A percentile compares a stretch with the other conserved stretches of the same genome.
These are phyloP conservation scores for Carassius carassius DNA, from an alignment of 2,113 vertebrate genomes.

Conservation along the genomic window DNA sequence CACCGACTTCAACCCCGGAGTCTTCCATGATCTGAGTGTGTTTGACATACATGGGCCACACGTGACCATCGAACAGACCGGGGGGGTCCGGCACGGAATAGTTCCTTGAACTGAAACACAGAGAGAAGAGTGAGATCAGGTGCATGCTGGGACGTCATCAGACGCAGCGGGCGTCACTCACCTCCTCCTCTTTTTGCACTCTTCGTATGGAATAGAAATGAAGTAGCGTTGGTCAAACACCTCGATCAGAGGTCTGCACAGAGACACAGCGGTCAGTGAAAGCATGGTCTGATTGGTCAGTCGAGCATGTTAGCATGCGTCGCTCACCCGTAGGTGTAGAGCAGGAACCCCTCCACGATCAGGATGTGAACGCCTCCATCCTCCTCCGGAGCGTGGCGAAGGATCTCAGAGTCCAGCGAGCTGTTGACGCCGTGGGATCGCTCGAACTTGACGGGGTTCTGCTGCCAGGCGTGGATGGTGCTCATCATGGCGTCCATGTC, in stretches of 20 bases:
- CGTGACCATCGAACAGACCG: conserved; percentile 90
- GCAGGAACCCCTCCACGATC: conserved; percentile 92
- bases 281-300: too few species aligned
- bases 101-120: conserved; percentile 79
- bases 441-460: conserved; percentile 90
- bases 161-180: conserved; percentile 60
- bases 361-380: conserved; percentile 84
- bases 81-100: conserved; percentile 90
- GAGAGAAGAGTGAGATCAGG: too few species aligned
- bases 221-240: conserved; percentile 88
- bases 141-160: background rate
- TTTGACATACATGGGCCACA: conserved; percentile 95
- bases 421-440: conserved; percentile 89
- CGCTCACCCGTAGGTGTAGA: conserved; percentile 88
- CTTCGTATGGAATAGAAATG: conserved; percentile 92
- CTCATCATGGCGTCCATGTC: conserved; percentile 97
- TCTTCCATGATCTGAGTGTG: conserved; percentile 89
- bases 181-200: conserved; percentile 93
- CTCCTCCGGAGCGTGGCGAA: conserved; percentile 61
- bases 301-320: too few species aligned
- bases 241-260: conserved; percentile 86
- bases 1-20: conserved; percentile 84
- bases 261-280: too few species aligned
- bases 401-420: conserved; percentile 75
- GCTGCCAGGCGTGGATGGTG: conserved; percentile 89